A percentile compares a stretch with the other conserved stretches of the same genome.
Evolutionary conservation across 2,113 vertebrate genomes (phyloP).

Genomic region (Fulica atra): DNA sequence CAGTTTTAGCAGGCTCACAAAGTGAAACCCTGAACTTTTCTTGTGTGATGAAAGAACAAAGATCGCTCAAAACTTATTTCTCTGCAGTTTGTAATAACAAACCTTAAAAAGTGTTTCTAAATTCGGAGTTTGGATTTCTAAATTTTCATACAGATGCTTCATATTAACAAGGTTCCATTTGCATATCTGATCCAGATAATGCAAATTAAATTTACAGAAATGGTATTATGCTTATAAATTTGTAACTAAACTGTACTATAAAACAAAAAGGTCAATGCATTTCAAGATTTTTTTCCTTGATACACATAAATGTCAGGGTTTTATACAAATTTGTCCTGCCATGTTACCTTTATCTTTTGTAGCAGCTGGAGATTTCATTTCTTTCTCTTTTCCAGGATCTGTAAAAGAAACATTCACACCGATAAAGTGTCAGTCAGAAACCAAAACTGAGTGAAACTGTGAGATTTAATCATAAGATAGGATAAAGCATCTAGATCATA

Average conservation of each 20-base stretch:
- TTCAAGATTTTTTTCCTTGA: background rate
- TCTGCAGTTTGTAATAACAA: background rate
- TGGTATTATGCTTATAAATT: background rate
- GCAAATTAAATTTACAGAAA: background rate
- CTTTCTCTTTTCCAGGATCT: constrained; percentile 52
- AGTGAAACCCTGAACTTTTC: background rate
- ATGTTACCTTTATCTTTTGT: constrained; percentile 39
- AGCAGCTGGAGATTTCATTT: background rate
- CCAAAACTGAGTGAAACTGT: background rate
- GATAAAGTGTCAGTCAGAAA: background rate
- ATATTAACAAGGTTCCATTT: background rate
- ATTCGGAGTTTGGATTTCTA: background rate
- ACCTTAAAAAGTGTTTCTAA: background rate
- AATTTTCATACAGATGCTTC: background rate
- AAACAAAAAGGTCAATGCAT: background rate
- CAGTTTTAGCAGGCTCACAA: background rate
- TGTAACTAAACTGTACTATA: background rate
- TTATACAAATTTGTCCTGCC: background rate
- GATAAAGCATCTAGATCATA: background rate
- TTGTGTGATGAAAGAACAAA: background rate
- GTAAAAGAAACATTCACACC: background rate
- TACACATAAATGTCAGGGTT: background rate
- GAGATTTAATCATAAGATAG: background rate
- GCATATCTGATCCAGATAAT: background rate
- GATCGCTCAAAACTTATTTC: background rate